Percentiles rank a stretch among this genome's conserved stretches.
Conservation (phyloP, 2,888 invertebrate species). For the Stomorhina lunata region DNA sequence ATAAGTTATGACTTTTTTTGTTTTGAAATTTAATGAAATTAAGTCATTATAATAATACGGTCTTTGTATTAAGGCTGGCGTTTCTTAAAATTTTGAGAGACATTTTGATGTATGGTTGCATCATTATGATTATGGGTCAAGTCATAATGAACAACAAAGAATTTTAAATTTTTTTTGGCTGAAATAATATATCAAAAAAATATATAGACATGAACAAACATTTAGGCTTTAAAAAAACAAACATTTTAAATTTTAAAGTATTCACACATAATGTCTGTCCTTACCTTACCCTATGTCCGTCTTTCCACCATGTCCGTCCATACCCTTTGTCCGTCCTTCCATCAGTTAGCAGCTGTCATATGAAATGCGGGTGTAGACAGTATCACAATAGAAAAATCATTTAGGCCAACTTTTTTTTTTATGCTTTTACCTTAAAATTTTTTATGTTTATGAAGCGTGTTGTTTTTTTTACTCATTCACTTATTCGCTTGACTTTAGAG, state of each 20-base stretch:
- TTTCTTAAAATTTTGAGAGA: slow-evolving; percentile 27
- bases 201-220: slow-evolving; percentile 10
- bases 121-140: slow-evolving; percentile 55
- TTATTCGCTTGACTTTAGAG: slow-evolving; percentile 5
- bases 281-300: neutral
- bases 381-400: slow-evolving; percentile 66
- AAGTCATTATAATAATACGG: slow-evolving; percentile 77
- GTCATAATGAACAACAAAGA: slow-evolving; percentile 14
- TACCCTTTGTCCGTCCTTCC: neutral
- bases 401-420: slow-evolving; percentile 11
- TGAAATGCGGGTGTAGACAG: slow-evolving; percentile 67
- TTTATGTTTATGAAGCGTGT: slow-evolving; percentile 53
- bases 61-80: slow-evolving; percentile 21
- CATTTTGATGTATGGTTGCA: slow-evolving; percentile 63
- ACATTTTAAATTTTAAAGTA: neutral
- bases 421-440: neutral
- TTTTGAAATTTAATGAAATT: slow-evolving; percentile 73
- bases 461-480: slow-evolving; percentile 27
- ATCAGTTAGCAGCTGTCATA: slow-evolving; percentile 67
- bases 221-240: slow-evolving; percentile 35
- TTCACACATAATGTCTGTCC: too few relatives aligned
- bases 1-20: slow-evolving; percentile 59
- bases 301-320: neutral
- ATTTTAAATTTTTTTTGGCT: slow-evolving; percentile 26
- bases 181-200: slow-evolving; percentile 32